Conservation (phyloP, 2,113 vertebrate species). For the Neopipo cinnamomea region DNA sequence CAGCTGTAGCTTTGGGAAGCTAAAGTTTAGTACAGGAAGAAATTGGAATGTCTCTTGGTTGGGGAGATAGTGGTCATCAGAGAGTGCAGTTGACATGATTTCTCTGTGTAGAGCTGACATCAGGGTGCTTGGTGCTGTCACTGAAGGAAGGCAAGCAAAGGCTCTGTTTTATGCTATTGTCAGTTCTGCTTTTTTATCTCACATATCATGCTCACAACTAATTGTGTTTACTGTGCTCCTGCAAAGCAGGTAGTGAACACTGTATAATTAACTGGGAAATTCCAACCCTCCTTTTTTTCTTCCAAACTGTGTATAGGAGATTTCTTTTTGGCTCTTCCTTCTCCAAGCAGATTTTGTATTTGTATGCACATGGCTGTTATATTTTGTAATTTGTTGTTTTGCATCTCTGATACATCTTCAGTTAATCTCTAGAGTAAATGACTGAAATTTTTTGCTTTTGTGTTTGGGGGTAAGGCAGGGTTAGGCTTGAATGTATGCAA, state of each 20-base stretch:
- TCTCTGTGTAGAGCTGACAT: neutral
- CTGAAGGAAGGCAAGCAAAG: neutral
- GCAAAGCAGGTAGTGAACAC: constrained; percentile 11
- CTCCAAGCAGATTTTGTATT: neutral
- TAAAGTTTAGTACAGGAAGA: constrained; percentile 48
- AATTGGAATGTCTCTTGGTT: constrained; percentile 66
- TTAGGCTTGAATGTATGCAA: neutral
- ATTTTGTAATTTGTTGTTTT: neutral
- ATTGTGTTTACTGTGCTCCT: constrained; percentile 52
- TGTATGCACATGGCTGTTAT: fast-evolving
- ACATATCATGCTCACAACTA: constrained; percentile 47
- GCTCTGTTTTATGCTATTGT: constrained; percentile 16
- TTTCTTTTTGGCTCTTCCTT: neutral
- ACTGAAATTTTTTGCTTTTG: neutral
- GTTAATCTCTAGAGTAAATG: neutral
- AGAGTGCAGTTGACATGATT: constrained; percentile 25
- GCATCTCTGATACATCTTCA: neutral
- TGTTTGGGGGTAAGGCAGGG: neutral
- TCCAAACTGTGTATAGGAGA: neutral
- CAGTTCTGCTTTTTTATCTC: constrained; percentile 43
- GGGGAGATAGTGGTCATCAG: constrained; percentile 29
- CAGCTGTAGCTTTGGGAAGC: constrained; percentile 51
- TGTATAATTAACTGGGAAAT: constrained; percentile 20
- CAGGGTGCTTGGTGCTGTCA: constrained; percentile 15
- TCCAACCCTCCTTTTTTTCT: neutral